Evolutionary conservation across 2,888 invertebrate species (phyloP).

Genomic region (Ochlodes sylvanus): DNA sequence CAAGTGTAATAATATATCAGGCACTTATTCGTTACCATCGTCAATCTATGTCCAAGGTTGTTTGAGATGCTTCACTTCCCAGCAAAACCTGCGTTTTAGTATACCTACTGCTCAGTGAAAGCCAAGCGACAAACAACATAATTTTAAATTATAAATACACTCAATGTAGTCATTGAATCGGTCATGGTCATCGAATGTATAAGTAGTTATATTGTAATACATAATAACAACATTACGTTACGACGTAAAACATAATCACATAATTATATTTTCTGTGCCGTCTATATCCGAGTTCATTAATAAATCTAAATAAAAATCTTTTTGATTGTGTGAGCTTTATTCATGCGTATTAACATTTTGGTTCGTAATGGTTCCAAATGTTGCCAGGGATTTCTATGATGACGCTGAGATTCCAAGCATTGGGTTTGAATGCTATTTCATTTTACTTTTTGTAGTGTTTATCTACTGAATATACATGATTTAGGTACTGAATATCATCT

Average conservation of each 20-base stretch:
- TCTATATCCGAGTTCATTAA: too few species aligned
- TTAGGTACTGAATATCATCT: background rate
- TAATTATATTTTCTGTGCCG: too few species aligned
- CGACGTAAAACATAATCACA: too few species aligned
- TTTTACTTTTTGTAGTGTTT: background rate
- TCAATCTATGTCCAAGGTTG: background rate
- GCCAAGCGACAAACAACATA: too few species aligned
- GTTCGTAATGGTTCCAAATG: background rate
- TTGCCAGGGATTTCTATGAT: background rate
- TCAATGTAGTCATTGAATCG: too few species aligned
- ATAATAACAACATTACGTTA: too few species aligned
- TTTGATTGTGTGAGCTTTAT: background rate
- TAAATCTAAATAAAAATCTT: too few species aligned
- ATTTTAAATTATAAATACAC: too few species aligned
- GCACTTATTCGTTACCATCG: background rate
- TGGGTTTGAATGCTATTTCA: background rate
- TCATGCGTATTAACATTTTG: background rate
- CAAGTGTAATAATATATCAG: background rate
- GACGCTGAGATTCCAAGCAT: slow-evolving; percentile 27
- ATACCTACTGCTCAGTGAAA: too few species aligned
- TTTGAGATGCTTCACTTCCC: background rate
- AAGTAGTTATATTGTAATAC: too few species aligned
- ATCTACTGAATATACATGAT: background rate
- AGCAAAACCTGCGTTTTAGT: too few species aligned
- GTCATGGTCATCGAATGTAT: too few species aligned